Percentiles rank a stretch among this genome's conserved stretches.
These are phyloP conservation scores for Austrofundulus limnaeus DNA, from an alignment of 2,113 vertebrate species.

Conservation along the genomic window DNA sequence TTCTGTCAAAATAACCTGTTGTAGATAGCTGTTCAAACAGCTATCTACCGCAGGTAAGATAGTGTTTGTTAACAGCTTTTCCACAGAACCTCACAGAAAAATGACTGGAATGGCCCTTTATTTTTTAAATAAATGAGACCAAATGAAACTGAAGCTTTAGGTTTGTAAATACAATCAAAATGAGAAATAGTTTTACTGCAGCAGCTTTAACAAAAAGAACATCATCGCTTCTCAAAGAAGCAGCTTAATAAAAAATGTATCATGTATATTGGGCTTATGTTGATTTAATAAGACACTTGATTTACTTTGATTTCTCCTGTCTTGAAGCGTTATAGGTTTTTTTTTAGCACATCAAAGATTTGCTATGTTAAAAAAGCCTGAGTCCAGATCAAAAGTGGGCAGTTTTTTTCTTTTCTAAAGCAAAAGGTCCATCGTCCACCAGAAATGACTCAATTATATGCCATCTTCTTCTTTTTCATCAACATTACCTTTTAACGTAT, in stretches of 20 bases:
- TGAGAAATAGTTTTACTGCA: too few relatives aligned
- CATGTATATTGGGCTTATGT: neutral
- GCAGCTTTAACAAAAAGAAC: neutral
- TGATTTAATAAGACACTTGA: neutral
- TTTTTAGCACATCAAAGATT: too few relatives aligned
- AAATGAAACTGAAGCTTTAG: neutral
- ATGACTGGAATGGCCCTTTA: too few relatives aligned
- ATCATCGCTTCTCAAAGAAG: neutral
- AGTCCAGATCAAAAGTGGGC: neutral
- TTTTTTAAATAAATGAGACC: too few relatives aligned
- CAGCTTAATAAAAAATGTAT: too few relatives aligned
- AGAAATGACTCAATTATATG: neutral
- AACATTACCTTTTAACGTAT: neutral
- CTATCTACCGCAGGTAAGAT: too few relatives aligned
- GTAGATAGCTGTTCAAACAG: too few relatives aligned
- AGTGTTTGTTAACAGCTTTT: too few relatives aligned
- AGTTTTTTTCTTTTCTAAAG: neutral
- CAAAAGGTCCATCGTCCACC: neutral
- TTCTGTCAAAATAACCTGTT: too few relatives aligned
- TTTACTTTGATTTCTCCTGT: neutral
- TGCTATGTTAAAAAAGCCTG: neutral
- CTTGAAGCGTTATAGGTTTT: neutral
- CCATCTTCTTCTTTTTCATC: neutral
- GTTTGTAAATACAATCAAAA: too few relatives aligned
- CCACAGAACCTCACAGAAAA: too few relatives aligned